These are phyloP conservation scores for Ischnus inquisitorius DNA, from an alignment of 2,888 invertebrate species.

Conservation along the genomic window DNA sequence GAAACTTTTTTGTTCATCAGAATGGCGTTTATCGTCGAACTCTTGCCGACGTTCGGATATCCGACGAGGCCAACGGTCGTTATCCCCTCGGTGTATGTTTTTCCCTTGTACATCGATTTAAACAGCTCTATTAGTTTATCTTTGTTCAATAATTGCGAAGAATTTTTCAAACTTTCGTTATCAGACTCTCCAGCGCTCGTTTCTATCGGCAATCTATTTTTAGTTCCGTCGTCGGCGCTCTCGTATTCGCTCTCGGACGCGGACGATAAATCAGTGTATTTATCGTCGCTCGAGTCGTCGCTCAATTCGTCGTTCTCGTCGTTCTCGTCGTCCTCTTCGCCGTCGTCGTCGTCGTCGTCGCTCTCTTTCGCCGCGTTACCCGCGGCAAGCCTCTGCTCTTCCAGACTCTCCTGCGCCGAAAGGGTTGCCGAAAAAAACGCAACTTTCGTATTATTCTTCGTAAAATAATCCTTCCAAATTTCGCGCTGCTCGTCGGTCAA, in stretches of 20 bases:
- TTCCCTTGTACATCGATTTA: conserved; percentile 87
- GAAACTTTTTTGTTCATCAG: conserved; percentile 95
- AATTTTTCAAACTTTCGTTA: conserved; percentile 84
- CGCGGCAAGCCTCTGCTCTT: conserved; percentile 73
- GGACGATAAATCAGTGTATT: conserved; percentile 70
- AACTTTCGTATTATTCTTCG: conserved; percentile 89
- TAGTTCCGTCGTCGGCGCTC: conserved; percentile 70
- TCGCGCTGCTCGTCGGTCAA: conserved; percentile 92
- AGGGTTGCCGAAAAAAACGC: conserved; percentile 97
- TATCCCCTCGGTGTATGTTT: conserved; percentile 84
- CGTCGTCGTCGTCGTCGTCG: conserved; percentile 71
- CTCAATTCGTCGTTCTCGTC: no score
- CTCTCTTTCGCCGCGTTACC: conserved; percentile 60
- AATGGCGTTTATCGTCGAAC: conserved; percentile 98
- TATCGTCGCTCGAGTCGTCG: conserved; percentile 70
- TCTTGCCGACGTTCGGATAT: conserved; percentile 99
- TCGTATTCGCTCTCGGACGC: conserved; percentile 77
- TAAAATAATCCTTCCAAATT: conserved; percentile 95
- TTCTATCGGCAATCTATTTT: background rate
- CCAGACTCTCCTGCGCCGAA: conserved; percentile 85
- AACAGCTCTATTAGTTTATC: conserved; percentile 91
- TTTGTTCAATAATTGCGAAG: conserved; percentile 88
- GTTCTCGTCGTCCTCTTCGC: conserved; percentile 72
- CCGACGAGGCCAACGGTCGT: conserved; percentile 97
- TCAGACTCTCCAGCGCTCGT: background rate